These are phyloP conservation scores for Dryoscopus gambensis DNA, from an alignment of 2,113 vertebrate genomes.

Conservation along the genomic window DNA sequence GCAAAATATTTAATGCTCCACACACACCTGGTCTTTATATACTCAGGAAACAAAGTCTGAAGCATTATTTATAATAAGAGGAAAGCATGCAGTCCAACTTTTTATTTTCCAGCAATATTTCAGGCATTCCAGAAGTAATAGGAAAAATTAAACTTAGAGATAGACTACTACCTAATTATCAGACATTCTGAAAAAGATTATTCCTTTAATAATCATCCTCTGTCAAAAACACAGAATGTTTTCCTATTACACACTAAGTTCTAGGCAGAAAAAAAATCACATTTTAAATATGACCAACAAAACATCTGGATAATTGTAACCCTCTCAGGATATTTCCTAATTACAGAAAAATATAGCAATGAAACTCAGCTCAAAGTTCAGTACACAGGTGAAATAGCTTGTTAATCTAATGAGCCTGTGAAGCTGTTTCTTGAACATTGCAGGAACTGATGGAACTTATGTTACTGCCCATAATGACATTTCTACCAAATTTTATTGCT, in stretches of 20 bases:
- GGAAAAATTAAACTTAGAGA: background rate
- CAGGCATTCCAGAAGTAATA: background rate
- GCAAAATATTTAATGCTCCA: background rate
- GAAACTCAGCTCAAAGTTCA: background rate
- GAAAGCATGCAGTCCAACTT: background rate
- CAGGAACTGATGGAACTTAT: background rate
- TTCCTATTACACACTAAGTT: background rate
- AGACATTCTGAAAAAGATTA: background rate
- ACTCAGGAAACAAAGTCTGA: background rate
- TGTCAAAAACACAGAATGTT: background rate
- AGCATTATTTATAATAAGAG: background rate
- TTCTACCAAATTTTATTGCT: slow-evolving; percentile 1
- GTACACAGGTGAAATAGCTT: background rate
- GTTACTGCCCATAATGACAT: background rate
- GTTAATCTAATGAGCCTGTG: background rate
- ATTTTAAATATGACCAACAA: background rate
- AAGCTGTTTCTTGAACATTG: background rate
- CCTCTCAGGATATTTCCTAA: background rate
- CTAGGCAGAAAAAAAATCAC: background rate
- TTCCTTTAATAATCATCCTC: background rate
- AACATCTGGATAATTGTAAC: background rate
- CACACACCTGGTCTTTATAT: background rate
- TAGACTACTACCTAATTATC: background rate
- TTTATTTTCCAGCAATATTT: background rate
- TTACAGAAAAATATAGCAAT: background rate